phyloP scores from a whole-genome alignment of 2,888 invertebrate genomes.

The Callyntrura guangdongensis region DNA sequence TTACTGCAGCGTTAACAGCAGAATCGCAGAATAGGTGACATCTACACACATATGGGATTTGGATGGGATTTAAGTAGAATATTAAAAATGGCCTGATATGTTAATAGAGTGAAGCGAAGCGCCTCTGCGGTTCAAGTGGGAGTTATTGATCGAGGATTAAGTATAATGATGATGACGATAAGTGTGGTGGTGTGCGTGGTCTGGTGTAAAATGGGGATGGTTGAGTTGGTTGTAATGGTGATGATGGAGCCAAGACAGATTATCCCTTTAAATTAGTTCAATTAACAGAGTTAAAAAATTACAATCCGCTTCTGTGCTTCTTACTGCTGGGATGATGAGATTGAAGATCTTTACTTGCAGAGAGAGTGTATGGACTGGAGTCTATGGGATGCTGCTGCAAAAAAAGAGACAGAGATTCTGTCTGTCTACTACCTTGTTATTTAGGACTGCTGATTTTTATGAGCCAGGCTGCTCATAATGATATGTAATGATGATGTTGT shows the following conservation, averaged over 20 bases:
- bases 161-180: background rate
- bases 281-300: constrained; percentile 25
- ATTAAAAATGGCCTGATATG: too few species aligned
- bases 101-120: too few species aligned
- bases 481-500: background rate
- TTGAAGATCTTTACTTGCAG: constrained; percentile 27
- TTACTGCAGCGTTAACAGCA: too few species aligned
- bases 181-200: constrained; percentile 18
- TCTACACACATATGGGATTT: too few species aligned
- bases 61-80: too few species aligned
- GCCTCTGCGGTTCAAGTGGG: too few species aligned
- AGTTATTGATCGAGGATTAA: too few species aligned
- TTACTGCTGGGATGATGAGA: constrained; percentile 12
- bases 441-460: background rate
- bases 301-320: constrained; percentile 22
- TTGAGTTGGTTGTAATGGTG: constrained; percentile 10
- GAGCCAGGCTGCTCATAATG: background rate
- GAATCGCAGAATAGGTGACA: too few species aligned
- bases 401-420: background rate
- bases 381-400: background rate
- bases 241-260: constrained; percentile 60
- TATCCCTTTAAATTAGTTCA: constrained; percentile 55
- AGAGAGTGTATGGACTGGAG: too few species aligned
- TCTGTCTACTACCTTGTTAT: background rate
- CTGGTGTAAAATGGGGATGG: constrained; percentile 50